Conservation (phyloP, 2,888 invertebrate species). For the Rhaphigaster nebulosa region DNA sequence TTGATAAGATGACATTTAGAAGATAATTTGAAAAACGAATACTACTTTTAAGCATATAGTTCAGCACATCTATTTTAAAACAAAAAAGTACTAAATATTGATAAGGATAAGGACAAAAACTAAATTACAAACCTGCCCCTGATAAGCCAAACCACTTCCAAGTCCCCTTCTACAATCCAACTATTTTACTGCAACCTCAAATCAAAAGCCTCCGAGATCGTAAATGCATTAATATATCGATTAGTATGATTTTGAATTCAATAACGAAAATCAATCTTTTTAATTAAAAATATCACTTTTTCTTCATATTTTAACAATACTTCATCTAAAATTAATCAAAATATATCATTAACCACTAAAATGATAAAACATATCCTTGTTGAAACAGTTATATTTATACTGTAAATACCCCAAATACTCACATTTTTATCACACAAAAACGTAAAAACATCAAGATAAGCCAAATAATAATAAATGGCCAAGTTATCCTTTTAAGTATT, state of each 20-base stretch:
- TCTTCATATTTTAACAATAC: not conserved
- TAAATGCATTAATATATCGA: constrained; percentile 1
- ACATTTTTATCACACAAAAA: not conserved
- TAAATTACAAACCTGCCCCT: not conserved
- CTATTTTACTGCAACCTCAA: constrained; percentile 49
- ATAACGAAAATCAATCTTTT: not conserved
- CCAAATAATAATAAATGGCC: not conserved
- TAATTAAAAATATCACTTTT: not conserved
- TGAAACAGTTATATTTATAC: not conserved
- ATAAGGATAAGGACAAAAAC: not conserved
- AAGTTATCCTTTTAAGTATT: not conserved
- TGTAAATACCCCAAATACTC: not conserved
- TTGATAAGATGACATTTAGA: constrained; percentile 4
- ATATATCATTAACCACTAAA: not conserved
- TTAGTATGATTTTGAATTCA: not conserved
- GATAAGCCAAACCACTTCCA: constrained; percentile 37
- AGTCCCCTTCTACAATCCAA: constrained; percentile 43
- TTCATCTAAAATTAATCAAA: not conserved
- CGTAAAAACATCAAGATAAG: not conserved
- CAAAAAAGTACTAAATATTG: not conserved
- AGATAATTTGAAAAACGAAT: not conserved
- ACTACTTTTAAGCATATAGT: not conserved
- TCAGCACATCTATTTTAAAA: not conserved
- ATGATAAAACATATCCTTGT: not conserved
- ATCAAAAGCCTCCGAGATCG: constrained; percentile 19